phyloP scores from a whole-genome alignment of 2,888 invertebrate genomes.

The Ophioninae sp. region DNA sequence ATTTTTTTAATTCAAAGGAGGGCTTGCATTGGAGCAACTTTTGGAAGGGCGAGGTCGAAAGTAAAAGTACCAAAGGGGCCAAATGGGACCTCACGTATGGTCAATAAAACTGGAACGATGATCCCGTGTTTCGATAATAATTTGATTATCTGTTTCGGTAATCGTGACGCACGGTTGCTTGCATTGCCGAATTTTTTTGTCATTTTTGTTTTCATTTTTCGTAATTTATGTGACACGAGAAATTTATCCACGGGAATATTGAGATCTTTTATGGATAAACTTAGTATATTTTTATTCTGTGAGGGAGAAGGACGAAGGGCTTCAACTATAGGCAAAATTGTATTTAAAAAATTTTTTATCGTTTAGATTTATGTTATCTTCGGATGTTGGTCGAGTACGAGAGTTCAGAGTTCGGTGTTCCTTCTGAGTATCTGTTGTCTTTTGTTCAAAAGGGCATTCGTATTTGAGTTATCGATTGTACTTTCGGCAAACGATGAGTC shows the following conservation, averaged over 20 bases:
- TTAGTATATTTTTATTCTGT: no score
- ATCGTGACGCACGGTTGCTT: not conserved
- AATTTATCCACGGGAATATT: not conserved
- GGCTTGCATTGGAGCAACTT: constrained; percentile 8
- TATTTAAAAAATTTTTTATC: no score
- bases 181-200: not conserved
- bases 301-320: no score
- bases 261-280: no score
- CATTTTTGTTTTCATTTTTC: not conserved
- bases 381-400: not conserved
- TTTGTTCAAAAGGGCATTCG: not conserved
- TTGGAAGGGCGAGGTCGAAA: not conserved
- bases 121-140: constrained; percentile 41
- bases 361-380: not conserved
- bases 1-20: no score
- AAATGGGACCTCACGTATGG: constrained; percentile 29
- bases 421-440: not conserved
- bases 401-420: not conserved
- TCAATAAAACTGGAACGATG: constrained; percentile 33
- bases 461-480: not conserved
- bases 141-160: constrained; percentile 6
- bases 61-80: constrained; percentile 30
- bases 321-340: no score
- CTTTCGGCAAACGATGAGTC: not conserved
- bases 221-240: no score